Evolutionary conservation across 2,113 vertebrate genomes (phyloP).

Genomic region (Scortum barcoo): DNA sequence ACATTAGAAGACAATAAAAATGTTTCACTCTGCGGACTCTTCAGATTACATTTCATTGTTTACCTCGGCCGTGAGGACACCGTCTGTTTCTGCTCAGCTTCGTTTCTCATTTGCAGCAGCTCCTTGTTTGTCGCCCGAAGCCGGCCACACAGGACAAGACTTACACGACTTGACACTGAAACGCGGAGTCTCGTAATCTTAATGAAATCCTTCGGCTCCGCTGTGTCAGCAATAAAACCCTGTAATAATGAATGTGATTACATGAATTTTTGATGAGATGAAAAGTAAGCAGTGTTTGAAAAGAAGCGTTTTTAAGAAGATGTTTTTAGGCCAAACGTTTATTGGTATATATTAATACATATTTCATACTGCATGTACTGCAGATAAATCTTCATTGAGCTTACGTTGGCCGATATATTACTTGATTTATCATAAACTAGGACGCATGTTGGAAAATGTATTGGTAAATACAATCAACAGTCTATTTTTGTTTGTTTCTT

Average conservation of each 20-base stretch:
- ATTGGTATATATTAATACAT: no score
- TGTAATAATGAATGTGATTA: constrained; percentile 3
- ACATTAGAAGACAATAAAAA: constrained; percentile 33
- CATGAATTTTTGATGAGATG: neutral
- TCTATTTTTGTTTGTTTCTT: no score
- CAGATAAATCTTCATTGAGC: no score
- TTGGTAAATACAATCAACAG: no score
- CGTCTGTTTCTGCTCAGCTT: neutral
- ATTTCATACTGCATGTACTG: neutral
- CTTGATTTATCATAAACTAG: neutral
- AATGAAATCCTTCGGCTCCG: constrained; percentile 5
- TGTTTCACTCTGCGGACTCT: neutral
- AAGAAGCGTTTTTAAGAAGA: neutral
- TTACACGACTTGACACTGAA: neutral
- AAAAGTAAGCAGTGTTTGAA: no score
- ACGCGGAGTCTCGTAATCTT: neutral
- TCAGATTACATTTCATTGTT: constrained; percentile 22
- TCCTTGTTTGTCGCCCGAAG: constrained; percentile 15
- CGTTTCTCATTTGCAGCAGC: neutral
- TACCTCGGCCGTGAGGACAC: constrained; percentile 7
- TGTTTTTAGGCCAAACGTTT: no score
- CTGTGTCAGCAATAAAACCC: constrained; percentile 21
- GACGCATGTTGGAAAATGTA: neutral
- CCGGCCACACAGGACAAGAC: neutral
- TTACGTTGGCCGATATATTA: neutral